Percentiles rank a stretch among this genome's conserved stretches.
phyloP scores from a whole-genome alignment of 2,113 vertebrate species.

The Pipa parva region DNA sequence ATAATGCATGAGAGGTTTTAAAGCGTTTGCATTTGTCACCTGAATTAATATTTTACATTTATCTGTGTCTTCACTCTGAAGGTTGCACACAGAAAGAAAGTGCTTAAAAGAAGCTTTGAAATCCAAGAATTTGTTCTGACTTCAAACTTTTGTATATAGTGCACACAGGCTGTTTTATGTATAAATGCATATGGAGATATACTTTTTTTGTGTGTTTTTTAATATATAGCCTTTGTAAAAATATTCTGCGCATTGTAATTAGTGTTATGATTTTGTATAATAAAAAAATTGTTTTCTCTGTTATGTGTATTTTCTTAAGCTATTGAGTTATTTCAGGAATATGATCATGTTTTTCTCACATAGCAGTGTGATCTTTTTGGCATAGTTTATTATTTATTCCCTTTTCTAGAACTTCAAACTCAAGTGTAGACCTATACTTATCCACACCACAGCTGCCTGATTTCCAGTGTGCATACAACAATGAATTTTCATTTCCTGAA shows the following conservation, averaged over 20 bases:
- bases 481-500: too few relatives aligned
- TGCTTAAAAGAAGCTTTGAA: neutral
- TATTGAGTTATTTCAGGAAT: too few relatives aligned
- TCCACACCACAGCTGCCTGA: too few relatives aligned
- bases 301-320: too few relatives aligned
- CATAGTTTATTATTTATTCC: too few relatives aligned
- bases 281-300: neutral
- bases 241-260: neutral
- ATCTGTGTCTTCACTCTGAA: slow-evolving; percentile 25
- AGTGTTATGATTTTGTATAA: neutral
- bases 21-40: slow-evolving; percentile 29
- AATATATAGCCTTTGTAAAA: neutral
- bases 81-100: slow-evolving; percentile 20
- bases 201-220: neutral
- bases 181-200: neutral
- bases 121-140: slow-evolving; percentile 1
- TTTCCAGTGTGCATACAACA: too few relatives aligned
- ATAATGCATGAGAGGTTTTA: slow-evolving; percentile 39
- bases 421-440: too few relatives aligned
- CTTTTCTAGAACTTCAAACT: too few relatives aligned
- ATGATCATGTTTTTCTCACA: too few relatives aligned
- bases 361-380: too few relatives aligned
- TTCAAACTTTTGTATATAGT: slow-evolving; percentile 6
- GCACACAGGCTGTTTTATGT: neutral
- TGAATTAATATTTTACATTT: slow-evolving; percentile 35